Base-by-base conservation (phyloP, 2,113 vertebrate species). In the Syngnathus scovelli region DNA sequence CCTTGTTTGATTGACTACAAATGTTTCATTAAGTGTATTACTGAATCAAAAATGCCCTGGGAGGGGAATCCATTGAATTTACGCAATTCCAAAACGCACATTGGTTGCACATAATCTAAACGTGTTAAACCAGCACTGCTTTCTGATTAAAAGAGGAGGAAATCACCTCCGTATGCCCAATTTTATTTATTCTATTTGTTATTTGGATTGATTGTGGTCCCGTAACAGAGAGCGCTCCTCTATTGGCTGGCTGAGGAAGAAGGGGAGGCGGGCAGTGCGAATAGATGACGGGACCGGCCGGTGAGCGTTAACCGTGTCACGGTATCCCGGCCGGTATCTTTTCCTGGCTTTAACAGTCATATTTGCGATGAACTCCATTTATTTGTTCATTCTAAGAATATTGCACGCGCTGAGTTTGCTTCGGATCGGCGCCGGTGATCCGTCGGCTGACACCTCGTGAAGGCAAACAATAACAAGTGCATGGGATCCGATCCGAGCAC, bases 251-350 rank as follows among this genome's bases (percentile, higher is more conserved):
- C 18, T 62, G n/a, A 72, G 76, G 66, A 68, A 60, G 69, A 68
- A 64, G 49, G 59, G 81, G 85, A 85, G 84, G 81, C 76, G 82
- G 83, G 68, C 83, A 75, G 80, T 71, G 82, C 51, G 80, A 56
- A 81, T 75, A 74, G 78, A 79, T 67, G 82, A 76, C 68, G 82
- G 74, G 67, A 76, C 73, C 39, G 69, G 11, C 56, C 60, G 70
- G 12, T 60, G 66, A 12, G 44, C 18, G 27, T 3, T 5, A 16
- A 5, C 7, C 6, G 21, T 38, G 36, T 37, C 27, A 51, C 33
- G 72, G 46, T 36, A 46, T 72, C 9, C 41, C 41, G 41, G 67
- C 68, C 69, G 41, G 75, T 58, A 51, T 79, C 54, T 81, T n/a
- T 27, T 64, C 6, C 44, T 23, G 74, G 73, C 75, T 69, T 72